A percentile compares a stretch with the other conserved stretches of the same genome.
These are phyloP conservation scores for Agrypnus murinus DNA, from an alignment of 2,888 invertebrate species.

Conservation along the genomic window DNA sequence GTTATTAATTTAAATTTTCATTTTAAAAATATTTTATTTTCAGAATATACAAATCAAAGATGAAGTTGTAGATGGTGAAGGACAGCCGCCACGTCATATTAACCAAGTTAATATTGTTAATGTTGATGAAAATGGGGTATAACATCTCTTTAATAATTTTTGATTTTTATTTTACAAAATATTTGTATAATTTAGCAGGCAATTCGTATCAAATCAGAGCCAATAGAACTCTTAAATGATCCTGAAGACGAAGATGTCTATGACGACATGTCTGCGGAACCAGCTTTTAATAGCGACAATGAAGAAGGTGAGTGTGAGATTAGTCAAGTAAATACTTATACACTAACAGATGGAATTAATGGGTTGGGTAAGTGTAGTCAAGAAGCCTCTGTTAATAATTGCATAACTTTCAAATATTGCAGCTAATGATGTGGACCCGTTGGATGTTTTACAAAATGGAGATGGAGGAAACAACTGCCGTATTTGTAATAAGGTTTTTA, in stretches of 20 bases:
- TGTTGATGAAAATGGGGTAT: conserved; percentile 39
- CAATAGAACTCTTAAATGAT: conserved; percentile 51
- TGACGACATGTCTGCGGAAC: conserved; percentile 63
- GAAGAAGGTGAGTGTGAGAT: not conserved
- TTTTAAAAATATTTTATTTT: conserved; percentile 11
- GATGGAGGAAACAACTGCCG: conserved; percentile 59
- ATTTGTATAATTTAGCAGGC: conserved; percentile 54
- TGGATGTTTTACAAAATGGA: not conserved
- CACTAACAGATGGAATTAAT: not conserved
- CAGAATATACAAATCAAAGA: conserved; percentile 66
- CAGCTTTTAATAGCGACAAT: conserved; percentile 50
- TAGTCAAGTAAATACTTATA: not conserved
- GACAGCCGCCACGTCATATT: conserved; percentile 1
- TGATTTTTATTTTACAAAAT: too few relatives aligned
- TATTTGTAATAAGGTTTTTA: conserved; percentile 64
- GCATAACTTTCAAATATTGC: not conserved
- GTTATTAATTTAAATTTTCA: not conserved
- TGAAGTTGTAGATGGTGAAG: conserved; percentile 54
- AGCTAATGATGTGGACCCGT: not conserved
- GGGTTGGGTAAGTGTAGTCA: conserved; percentile 22
- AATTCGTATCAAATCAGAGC: conserved; percentile 65
- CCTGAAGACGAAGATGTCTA: conserved; percentile 61
- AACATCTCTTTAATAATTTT: not conserved
- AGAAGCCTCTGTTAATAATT: not conserved
- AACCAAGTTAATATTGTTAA: too few relatives aligned